A percentile compares a stretch with the other conserved stretches of the same genome.
phyloP scores from a whole-genome alignment of 2,888 invertebrate species.

The Yponomeuta plumbellus region DNA sequence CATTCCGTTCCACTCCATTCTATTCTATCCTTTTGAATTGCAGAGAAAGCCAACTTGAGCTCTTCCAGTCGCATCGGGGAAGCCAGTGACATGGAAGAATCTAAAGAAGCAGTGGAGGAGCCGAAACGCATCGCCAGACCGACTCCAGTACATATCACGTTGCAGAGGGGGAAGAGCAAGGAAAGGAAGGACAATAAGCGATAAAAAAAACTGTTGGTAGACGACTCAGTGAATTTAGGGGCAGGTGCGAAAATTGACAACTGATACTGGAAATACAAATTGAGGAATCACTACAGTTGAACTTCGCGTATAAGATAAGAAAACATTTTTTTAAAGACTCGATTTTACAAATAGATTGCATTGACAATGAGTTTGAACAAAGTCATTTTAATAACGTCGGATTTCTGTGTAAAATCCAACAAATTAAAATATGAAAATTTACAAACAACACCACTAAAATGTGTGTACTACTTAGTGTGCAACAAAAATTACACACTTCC shows the following conservation, averaged over 20 bases:
- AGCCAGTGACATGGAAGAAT: slow-evolving; percentile 30
- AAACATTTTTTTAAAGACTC: no score
- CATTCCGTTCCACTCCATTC: no score
- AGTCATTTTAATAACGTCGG: no score
- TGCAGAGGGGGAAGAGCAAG: slow-evolving; percentile 9
- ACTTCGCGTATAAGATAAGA: no score
- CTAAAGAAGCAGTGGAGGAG: slow-evolving; percentile 34
- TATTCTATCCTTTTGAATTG: not conserved
- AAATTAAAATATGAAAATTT: no score
- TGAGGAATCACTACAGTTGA: not conserved
- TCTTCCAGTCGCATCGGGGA: slow-evolving; percentile 33
- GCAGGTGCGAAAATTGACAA: not conserved
- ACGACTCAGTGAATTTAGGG: not conserved
- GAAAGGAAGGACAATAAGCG: no score
- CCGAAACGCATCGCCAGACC: slow-evolving; percentile 30
- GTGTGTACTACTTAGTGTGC: no score
- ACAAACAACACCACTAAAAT: no score
- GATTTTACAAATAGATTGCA: no score
- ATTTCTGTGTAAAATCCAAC: no score
- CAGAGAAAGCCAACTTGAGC: slow-evolving; percentile 24
- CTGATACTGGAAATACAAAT: not conserved
- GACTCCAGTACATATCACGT: slow-evolving; percentile 30
- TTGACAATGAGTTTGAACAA: no score
- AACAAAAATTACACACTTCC: no score
- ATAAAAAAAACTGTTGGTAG: not conserved